phyloP scores from a whole-genome alignment of 2,113 vertebrate genomes.

The Hemicordylus capensis region DNA sequence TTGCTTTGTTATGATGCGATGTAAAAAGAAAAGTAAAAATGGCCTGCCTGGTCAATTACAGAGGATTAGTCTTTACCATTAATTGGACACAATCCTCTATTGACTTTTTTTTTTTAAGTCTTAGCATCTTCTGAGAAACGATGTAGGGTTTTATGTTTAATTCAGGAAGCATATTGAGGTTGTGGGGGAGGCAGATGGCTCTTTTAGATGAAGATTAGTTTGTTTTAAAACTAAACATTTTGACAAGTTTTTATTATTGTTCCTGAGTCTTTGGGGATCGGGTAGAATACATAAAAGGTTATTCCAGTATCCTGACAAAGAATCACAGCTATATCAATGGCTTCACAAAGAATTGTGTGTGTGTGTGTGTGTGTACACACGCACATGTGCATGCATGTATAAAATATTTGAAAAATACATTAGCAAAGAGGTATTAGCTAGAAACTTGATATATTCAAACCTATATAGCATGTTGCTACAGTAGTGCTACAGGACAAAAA shows the following conservation, averaged over 20 bases:
- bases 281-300: not conserved
- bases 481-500: not conserved
- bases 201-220: not conserved
- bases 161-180: not conserved
- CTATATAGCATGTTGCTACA: not conserved
- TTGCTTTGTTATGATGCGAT: not conserved
- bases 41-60: not conserved
- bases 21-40: not conserved
- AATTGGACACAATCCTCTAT: not conserved
- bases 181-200: not conserved
- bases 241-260: not conserved
- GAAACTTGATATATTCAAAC: too few species aligned
- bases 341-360: too few species aligned
- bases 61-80: not conserved
- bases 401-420: too few species aligned
- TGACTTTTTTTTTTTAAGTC: not conserved
- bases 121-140: not conserved
- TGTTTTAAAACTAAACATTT: not conserved
- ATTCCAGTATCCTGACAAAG: not conserved
- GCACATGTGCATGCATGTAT: too few species aligned
- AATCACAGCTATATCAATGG: too few species aligned
- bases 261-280: not conserved
- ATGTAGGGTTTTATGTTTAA: not conserved
- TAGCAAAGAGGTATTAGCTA: too few species aligned
- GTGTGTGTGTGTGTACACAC: too few species aligned